Base-by-base conservation (phyloP, 1,140 invertebrate genomes). In the Meteorus sp. region DNA sequence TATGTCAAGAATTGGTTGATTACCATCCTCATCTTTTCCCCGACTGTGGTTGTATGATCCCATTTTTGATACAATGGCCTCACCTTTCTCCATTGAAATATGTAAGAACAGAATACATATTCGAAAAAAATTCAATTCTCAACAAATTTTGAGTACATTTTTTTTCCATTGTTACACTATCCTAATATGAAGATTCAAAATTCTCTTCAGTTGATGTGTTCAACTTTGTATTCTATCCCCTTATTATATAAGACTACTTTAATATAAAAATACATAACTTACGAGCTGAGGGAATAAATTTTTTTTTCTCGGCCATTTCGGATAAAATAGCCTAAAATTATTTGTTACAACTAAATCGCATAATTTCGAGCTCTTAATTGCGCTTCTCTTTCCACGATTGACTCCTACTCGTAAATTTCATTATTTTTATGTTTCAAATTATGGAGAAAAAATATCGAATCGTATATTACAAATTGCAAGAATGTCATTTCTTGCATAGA, bases 211-310 rank as follows among this genome's bases (percentile, higher is more conserved):
- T 55, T 61, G 25, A 23, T 22, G 44, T 57, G 8, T 64, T 66
- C 62, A 63, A 62, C 11, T 35, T 60, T 59, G 63, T 64, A 67
- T 65, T 62, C 63, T 66, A 66, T 65, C 65, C 61, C 65, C 55
- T 64, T 67, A 64, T 37, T 71, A 61, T 76, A 69, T 78, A 76
- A 75, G 74, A 70, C 75, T 78, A 78, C 69, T 78, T 77, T 79
- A 77, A 80, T 80, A 80, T 79, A 80, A 80, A 80, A 80, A 80
- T 80, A 80, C 78, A 80, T 80, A 79, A 72, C 74, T 79, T 80
- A 80, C 68, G 73, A 78, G 75, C 74, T 78, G 70, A 68, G 72
- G 73, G 70, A 75, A 74, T 76, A 71, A 75, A 65, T 74, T 39
- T 53, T 20, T 39, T 53, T 53, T 45, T 47, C 27, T 43, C 67